Base-by-base conservation (phyloP, 2,888 invertebrate genomes). In the Beris morrisii region DNA sequence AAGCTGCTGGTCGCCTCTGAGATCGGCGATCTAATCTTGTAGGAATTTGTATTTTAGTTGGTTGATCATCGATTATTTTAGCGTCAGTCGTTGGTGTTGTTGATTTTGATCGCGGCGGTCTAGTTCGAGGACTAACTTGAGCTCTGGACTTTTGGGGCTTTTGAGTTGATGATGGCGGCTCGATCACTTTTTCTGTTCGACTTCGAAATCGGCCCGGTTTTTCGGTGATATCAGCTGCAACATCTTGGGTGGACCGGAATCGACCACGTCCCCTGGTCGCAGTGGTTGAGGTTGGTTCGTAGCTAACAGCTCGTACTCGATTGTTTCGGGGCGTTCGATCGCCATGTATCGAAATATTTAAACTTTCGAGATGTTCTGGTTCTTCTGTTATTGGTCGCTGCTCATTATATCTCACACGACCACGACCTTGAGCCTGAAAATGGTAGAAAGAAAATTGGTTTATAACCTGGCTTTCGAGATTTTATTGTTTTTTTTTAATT, bases 361-460 rank as follows among this genome's bases (percentile, higher is more conserved):
- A 22, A 43, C 57, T 48, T 13, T 64, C 32, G 5, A 15, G 11
- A 31, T 52, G 38, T 5, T 59, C 48, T 54, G 65, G 48, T 15
- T 65, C 31, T 31, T 45, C 61, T 31, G 43, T 38, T 3, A 30
- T 44, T 7, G 15, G 12, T 50, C 61, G 38, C 31, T 44, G 45
- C 38, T 45, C 11, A 38, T 58, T 64, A 44, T 70, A 73, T 65
- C 68, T 69, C 38, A 70, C 69, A 46, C 69, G 68, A n/a, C 73
- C 73, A 31, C 73, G 70, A 64, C 66, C 68, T 65, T 73, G 73
- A 65, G 71, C 71, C 73, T 73, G 44, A 0, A 70, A 71, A 15
- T 54, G 15, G 7, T 9, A 32, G 9, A 57, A 4, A 32, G 12
- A 56, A 48, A 48, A 22, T 22, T 48, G 12, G n/a, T 48, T 44